Conservation (phyloP, 1,140 invertebrate species). For the Ceratosolen solmsi region DNA sequence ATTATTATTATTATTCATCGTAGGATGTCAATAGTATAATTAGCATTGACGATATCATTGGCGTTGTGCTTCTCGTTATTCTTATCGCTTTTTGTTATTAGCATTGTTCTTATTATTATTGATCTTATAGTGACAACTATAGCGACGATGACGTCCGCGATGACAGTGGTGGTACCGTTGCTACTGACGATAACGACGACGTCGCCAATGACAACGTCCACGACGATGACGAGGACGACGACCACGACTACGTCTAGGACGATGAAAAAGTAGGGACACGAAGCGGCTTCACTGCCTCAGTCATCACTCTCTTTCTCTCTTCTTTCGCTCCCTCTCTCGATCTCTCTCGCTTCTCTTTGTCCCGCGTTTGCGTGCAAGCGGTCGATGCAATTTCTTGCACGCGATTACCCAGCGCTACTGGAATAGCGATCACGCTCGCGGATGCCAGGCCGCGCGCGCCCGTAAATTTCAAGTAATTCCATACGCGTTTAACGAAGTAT, state of each 20-base stretch:
- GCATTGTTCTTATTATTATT: neutral
- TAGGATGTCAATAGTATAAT: neutral
- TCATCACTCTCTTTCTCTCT: no score
- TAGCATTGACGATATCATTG: no score
- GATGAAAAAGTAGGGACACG: neutral
- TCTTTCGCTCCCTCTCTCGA: no score
- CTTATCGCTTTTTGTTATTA: no score
- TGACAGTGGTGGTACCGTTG: neutral
- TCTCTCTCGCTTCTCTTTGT: no score
- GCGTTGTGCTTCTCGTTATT: no score
- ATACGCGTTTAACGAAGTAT: slow-evolving; percentile 15
- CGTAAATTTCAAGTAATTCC: slow-evolving; percentile 41
- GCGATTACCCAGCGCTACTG: slow-evolving; percentile 70
- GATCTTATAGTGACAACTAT: neutral
- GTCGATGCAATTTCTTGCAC: slow-evolving; percentile 71
- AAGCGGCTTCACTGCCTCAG: no score
- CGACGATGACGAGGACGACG: neutral
- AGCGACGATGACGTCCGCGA: neutral
- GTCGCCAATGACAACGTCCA: neutral
- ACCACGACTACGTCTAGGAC: neutral
- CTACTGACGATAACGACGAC: neutral
- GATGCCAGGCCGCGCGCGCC: slow-evolving; percentile 54
- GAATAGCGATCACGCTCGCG: slow-evolving; percentile 69
- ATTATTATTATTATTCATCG: neutral
- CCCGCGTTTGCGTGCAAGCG: slow-evolving; percentile 46